A percentile compares a stretch with the other conserved stretches of the same genome.
These are phyloP conservation scores for Rhynchomys soricoides DNA, from an alignment of 2,113 vertebrate species.

Conservation along the genomic window DNA sequence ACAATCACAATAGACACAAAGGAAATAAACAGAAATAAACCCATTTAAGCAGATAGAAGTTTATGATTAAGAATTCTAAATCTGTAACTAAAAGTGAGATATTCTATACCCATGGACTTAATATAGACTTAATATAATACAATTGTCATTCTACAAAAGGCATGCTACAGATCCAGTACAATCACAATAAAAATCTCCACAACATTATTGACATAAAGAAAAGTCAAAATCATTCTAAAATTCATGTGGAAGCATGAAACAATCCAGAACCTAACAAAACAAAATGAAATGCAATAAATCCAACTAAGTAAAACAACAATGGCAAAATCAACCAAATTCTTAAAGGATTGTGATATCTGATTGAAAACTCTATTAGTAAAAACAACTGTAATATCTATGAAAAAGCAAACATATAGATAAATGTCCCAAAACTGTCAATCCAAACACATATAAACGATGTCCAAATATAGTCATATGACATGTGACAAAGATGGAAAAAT, in stretches of 20 bases:
- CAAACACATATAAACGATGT: neutral
- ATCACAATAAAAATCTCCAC: neutral
- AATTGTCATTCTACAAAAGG: neutral
- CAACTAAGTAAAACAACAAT: neutral
- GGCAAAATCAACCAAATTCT: neutral
- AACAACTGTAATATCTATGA: neutral
- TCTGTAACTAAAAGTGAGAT: neutral
- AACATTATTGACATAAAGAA: neutral
- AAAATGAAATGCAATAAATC: neutral
- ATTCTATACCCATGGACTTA: neutral
- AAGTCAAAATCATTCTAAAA: neutral
- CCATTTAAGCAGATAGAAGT: neutral
- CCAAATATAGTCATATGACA: neutral
- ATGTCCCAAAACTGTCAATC: neutral
- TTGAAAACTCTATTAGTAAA: neutral
- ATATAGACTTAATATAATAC: neutral
- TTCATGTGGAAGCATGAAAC: neutral
- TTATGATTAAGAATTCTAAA: neutral
- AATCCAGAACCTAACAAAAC: neutral
- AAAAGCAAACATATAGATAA: neutral
- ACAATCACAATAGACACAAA: neutral
- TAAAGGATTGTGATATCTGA: neutral
- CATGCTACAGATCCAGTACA: neutral
- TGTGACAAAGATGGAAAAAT: neutral
- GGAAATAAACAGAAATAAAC: neutral